Base-by-base conservation (phyloP, 1,140 invertebrate genomes). In the Acromyrmex charruanus region DNA sequence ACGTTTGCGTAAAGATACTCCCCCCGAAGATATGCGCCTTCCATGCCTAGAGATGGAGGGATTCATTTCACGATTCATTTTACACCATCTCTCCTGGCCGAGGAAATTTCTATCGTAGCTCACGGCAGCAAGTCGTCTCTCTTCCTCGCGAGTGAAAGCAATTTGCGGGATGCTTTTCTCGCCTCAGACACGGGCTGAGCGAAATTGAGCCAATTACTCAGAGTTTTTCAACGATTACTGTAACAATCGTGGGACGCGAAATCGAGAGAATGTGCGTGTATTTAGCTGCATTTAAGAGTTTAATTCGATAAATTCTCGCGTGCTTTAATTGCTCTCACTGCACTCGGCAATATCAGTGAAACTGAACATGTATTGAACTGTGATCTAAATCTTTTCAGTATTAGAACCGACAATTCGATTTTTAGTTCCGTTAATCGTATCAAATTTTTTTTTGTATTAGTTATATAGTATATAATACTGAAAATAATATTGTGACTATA, bases 141-240 rank as follows among this genome's bases (percentile, higher is more conserved):
- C 49, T 55, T 44, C 39, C 3, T 58, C 0, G 18, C 31, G 39
- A n/a, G 16, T 55, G 21, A 14, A 72, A 71, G 65, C 77, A 61
- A 71, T 87, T 72, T 49, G 14, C 10, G 59, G 21, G 51, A 39
- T 31, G 66, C 39, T 69, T 84, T 86, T 25, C 75, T 61, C 74
- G 21, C 25, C 1, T 28, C 49, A 18, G 55, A 25, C 53, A 53
- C 53, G 31, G 9, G 31, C 51, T 68, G 51, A 49, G 28, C 69
- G 80, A 63, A 80, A 89, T 88, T 88, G 75, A 55, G 31, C 74
- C 74, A 89, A 89, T 88, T 79, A 80, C 68, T 9, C 14, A 2
- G 35, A 55, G 51, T 88, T 89, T 88, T 79, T 79, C 80, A 74
- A 72, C 74, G 31, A 89, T 88, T 85, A 85, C 35, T 35, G n/a